These are phyloP conservation scores for Heliconius hermathena DNA, from an alignment of 1,140 invertebrate species.

Conservation along the genomic window DNA sequence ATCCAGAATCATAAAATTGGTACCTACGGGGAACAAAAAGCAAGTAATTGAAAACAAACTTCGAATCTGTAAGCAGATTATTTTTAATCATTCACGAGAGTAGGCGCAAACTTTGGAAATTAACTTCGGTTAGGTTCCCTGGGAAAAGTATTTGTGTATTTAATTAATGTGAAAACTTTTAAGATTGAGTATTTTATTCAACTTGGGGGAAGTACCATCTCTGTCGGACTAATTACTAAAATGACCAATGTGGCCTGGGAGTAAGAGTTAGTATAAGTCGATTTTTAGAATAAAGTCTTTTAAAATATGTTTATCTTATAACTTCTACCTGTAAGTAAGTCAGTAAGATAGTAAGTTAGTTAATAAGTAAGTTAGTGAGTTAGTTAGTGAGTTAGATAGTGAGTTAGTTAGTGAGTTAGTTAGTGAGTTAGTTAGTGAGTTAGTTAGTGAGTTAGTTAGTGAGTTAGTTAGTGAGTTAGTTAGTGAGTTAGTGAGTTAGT, in stretches of 20 bases:
- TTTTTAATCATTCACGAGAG: conserved; percentile 10
- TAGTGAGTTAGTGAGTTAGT: no score
- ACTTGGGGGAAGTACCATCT: neutral
- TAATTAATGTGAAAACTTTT: conserved; percentile 9
- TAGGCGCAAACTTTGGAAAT: neutral
- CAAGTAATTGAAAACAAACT: conserved; percentile 5
- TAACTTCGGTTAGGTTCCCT: neutral
- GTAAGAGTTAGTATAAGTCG: no score
- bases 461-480: no score
- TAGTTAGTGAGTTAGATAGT: no score
- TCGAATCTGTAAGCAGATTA: conserved; percentile 6
- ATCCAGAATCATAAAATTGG: neutral
- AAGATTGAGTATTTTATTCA: conserved; percentile 4
- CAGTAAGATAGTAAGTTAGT: no score
- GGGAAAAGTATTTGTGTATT: conserved; percentile 1
- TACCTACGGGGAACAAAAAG: neutral
- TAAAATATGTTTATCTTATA: no score
- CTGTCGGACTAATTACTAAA: neutral
- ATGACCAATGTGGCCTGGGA: neutral
- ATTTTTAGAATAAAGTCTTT: no score
- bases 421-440: no score
- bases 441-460: no score
- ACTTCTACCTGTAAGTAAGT: no score
- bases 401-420: no score
- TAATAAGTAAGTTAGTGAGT: no score